Evolutionary conservation across 1,140 invertebrate genomes (phyloP), one percentile per base, ranked within the genome.

Genomic region (Pararge aegeria): DNA sequence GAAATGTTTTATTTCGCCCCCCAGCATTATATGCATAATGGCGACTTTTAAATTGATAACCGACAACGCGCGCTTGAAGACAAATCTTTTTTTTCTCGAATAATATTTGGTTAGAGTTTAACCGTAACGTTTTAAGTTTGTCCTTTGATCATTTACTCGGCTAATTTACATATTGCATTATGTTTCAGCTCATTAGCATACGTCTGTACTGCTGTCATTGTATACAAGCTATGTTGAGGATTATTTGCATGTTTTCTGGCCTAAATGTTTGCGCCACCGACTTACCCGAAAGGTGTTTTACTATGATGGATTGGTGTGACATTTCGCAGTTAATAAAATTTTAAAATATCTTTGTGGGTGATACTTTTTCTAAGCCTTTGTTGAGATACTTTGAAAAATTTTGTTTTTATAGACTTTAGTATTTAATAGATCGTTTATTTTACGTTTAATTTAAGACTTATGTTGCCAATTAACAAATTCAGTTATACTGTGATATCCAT

Each of bases 21-120:
- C 72, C 66, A 70, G 70, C 73, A 80, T 84, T 81, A 80, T 73
- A 64, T 40, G 73, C 68, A 83, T 89, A 85, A 89, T 87, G 65
- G 72, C 77, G 73, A 84, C 84, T 85, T 86, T 78, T 83, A 86
- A 87, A 89, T 87, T 89, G 86, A 86, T 87, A 86, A 89, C 85
- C 77, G 24, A 52, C 56, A 34, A 52, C 49, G 72, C 59, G 74
- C 75, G 69, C 70, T 66, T 61, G 63, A 73, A 79, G 75, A 80
- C 76, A 83, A 75, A 87, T 80, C 76, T 73, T 75, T 70, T 75
- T 73, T 69, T 70, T 69, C 58, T 58, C 56, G 51, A 72, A 78
- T 75, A 78, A 70, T 80, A 78, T 87, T 87, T 83, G 83, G 83
- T 88, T 83, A 80, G 73, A 82, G 55, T 86, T 79, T 81, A 86